phyloP scores from a whole-genome alignment of 2,113 vertebrate genomes.

The Sylvia atricapilla region DNA sequence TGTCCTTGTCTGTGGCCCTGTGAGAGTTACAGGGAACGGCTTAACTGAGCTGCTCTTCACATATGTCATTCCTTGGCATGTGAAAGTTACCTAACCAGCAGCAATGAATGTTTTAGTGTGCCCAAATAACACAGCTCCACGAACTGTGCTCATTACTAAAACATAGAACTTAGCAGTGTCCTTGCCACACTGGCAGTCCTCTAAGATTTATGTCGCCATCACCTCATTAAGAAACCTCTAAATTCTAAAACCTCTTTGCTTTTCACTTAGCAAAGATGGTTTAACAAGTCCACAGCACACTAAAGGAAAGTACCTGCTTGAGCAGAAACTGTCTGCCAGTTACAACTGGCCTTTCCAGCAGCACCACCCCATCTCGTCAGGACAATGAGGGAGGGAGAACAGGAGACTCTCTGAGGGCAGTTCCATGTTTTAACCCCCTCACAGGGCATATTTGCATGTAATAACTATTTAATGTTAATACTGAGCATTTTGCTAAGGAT shows the following conservation, averaged over 20 bases:
- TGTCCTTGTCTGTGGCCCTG: not conserved
- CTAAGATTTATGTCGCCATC: not conserved
- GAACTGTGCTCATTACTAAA: conserved; percentile 17
- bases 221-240: not conserved
- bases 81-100: conserved; percentile 25
- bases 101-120: conserved; percentile 23
- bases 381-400: not conserved
- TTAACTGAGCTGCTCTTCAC: not conserved
- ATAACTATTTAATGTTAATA: not conserved
- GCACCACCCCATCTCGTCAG: not conserved
- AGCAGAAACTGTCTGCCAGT: not conserved
- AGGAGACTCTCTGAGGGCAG: not conserved
- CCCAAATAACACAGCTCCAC: not conserved
- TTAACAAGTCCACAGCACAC: not conserved
- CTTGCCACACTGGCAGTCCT: not conserved
- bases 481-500: not conserved
- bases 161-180: not conserved
- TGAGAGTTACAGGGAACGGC: not conserved
- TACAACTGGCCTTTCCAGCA: not conserved
- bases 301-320: not conserved
- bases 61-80: not conserved
- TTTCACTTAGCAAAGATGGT: not conserved
- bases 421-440: not conserved
- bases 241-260: not conserved
- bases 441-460: rapidly evolving